Evolutionary conservation across 2,113 vertebrate genomes (phyloP).

Genomic region (Anoura caudifer): DNA sequence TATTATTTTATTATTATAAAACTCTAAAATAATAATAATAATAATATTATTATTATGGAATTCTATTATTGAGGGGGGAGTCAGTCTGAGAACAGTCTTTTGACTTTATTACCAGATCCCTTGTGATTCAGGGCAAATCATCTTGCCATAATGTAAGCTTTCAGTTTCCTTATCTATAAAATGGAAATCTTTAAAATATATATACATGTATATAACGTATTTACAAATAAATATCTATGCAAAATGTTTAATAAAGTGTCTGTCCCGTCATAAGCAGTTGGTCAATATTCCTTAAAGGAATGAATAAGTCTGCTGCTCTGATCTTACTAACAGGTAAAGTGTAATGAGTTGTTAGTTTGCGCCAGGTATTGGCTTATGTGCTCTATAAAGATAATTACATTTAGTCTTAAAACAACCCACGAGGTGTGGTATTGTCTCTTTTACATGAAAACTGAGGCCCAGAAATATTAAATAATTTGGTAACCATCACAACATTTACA

Average conservation of each 20-base stretch:
- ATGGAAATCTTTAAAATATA: neutral
- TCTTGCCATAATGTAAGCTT: neutral
- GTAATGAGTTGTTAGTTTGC: constrained; percentile 1
- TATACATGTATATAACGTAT: neutral
- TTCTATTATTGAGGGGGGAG: neutral
- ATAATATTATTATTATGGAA: neutral
- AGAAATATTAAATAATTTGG: neutral
- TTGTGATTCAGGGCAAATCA: neutral
- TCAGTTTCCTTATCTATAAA: constrained; percentile 1
- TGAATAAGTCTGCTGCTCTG: neutral
- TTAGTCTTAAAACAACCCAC: neutral
- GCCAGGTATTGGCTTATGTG: neutral
- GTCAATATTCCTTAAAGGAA: neutral
- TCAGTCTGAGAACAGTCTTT: neutral
- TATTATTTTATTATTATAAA: too few species aligned
- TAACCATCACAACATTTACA: neutral
- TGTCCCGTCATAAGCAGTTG: neutral
- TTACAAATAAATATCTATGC: neutral
- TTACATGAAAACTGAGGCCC: constrained; percentile 32
- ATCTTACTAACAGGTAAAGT: neutral
- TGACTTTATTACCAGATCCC: constrained; percentile 30
- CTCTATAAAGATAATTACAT: constrained; percentile 21
- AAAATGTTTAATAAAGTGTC: neutral
- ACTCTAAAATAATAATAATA: neutral
- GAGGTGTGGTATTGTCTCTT: neutral